These are phyloP conservation scores for Scolopax bukidnonensis DNA, from an alignment of 2,797 vertebrate genomes.

Conservation along the genomic window DNA sequence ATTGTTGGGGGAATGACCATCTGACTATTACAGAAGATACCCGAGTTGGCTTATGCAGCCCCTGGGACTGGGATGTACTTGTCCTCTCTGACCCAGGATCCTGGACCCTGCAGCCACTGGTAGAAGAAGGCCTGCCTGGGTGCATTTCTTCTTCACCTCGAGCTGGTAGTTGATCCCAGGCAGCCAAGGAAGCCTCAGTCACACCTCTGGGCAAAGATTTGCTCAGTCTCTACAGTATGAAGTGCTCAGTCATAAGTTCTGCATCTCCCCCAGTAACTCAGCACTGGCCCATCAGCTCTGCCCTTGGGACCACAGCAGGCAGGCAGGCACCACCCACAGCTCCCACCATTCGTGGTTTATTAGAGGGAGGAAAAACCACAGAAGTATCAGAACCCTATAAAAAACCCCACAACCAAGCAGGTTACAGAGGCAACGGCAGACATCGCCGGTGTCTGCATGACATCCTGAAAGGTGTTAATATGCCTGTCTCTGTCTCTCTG, in stretches of 20 bases:
- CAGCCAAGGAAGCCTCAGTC: neutral
- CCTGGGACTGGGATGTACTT: neutral
- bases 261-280: neutral
- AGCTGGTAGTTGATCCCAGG: neutral
- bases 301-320: neutral
- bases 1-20: neutral
- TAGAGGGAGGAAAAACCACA: neutral
- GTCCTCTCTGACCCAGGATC: neutral
- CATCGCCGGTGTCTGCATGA: neutral
- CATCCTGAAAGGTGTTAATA: neutral
- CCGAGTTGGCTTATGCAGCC: neutral
- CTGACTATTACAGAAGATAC: neutral
- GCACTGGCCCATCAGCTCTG: rapidly evolving
- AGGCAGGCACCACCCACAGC: neutral
- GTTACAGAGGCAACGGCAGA: neutral
- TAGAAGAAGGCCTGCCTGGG: neutral
- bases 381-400: neutral
- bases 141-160: neutral
- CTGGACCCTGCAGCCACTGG: neutral
- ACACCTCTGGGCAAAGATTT: neutral
- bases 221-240: neutral
- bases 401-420: neutral
- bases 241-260: neutral
- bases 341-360: neutral
- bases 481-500: neutral